Evolutionary conservation across 1,140 invertebrate species (phyloP).

Genomic region (Phenacoccus solenopsis): DNA sequence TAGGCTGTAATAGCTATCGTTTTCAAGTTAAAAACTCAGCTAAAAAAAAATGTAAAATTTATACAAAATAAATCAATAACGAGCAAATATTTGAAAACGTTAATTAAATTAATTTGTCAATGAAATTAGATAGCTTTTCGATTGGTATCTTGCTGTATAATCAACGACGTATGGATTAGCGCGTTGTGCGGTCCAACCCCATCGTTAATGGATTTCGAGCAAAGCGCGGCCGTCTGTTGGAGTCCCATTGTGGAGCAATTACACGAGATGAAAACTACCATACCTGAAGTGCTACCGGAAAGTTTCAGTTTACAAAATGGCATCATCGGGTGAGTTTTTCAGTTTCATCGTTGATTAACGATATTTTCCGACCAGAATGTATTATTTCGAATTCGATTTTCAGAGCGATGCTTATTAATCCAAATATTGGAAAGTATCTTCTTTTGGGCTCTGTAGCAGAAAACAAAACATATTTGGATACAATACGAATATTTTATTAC

Average conservation of each 20-base stretch:
- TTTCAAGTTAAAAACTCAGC: no score
- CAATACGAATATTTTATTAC: not conserved
- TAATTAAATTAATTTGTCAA: not conserved
- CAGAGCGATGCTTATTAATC: not conserved
- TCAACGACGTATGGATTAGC: conserved; percentile 58
- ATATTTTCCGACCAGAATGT: not conserved
- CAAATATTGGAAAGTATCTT: not conserved
- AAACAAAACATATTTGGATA: not conserved
- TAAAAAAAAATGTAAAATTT: no score
- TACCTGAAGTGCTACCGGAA: conserved; percentile 49
- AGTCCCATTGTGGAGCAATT: conserved; percentile 52
- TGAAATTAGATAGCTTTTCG: conserved; percentile 58
- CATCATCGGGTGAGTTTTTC: conserved; percentile 41
- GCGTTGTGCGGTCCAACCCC: conserved; percentile 67
- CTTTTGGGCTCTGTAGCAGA: not conserved
- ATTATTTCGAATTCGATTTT: not conserved
- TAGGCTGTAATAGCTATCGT: no score
- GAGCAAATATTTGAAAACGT: no score
- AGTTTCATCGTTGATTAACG: not conserved
- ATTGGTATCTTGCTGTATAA: conserved; percentile 57
- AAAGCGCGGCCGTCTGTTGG: conserved; percentile 57
- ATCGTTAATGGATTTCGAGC: conserved; percentile 53
- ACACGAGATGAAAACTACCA: conserved; percentile 43
- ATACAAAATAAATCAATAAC: no score
- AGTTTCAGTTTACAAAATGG: conserved; percentile 45